Base-by-base conservation (phyloP, 92 coral and sea anemone species). In the Parazoanthus darwini region DNA sequence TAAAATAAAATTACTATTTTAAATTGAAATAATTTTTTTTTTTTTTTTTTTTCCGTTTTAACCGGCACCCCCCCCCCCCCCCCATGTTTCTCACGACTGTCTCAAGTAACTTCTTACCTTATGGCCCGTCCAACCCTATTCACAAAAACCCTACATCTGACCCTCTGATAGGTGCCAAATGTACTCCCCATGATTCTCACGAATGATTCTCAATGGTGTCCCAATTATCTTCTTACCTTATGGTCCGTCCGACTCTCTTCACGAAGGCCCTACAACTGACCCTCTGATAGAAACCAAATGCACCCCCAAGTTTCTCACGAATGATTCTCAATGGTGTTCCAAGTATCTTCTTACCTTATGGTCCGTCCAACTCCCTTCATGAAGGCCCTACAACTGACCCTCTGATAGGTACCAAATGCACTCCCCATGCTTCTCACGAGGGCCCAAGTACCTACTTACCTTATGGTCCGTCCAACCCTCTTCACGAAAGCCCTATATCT, bases 401-500 rank as follows among this genome's bases (percentile, higher is more conserved):
- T 91, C 85, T 92, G 95, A 88, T 94, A 97, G 18, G 95, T 92
- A 11, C 86, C 78, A 82, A 97, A 97, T 39, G 99, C 96, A 13
- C 79, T 81, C 11, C 99, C 99, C 96, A 97, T 92, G 50, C 93
- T 91, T 25, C 92, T 82, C 70, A 95, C 94, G 11, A 48, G 48
- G 2, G 18, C 29, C 11, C 1, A 68, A 25, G 20, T 8, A 25
- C 33, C 50, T 73, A 26, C 6, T 16, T 89, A 95, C 99, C 99
- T 94, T 85, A 97, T 97, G 46, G 98, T 92, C 56, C 99, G 88
- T 4, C 99, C 99, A 50, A 97, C 91, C 90, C 98, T 94, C 90
- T 97, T 97, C 39, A 97, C 92, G 86, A 97, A 97, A 72, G 94
- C 99, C 91, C 99, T 89, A 88, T 95, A 97, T 39, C 99, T 92